Percentiles rank a stretch among this genome's conserved stretches.
These are phyloP conservation scores for Cladorhizidae sp. DNA, from an alignment of 37 sponge, comb jelly and placozoan genomes.

Conservation along the genomic window DNA sequence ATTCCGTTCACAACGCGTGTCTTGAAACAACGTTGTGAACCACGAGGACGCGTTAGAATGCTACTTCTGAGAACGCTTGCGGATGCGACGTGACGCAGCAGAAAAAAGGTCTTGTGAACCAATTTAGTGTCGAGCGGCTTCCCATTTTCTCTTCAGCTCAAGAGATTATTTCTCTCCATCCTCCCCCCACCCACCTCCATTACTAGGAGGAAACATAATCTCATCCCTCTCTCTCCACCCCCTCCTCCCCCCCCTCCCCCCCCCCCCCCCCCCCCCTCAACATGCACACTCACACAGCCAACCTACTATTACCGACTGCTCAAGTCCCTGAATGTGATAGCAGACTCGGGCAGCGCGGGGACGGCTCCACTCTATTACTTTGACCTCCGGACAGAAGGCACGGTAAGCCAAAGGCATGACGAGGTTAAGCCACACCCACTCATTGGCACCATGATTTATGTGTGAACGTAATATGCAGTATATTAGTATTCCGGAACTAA, in stretches of 20 bases:
- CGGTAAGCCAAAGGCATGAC: slow-evolving; percentile 22
- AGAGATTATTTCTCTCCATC: neutral
- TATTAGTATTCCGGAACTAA: slow-evolving; percentile 53
- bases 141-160: too few relatives aligned
- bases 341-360: slow-evolving; percentile 18
- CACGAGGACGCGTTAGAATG: too few relatives aligned
- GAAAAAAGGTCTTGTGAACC: too few relatives aligned
- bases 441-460: neutral
- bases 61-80: too few relatives aligned
- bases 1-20: too few relatives aligned
- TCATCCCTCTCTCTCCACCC: neutral
- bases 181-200: neutral
- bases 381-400: slow-evolving; percentile 39
- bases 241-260: too few relatives aligned
- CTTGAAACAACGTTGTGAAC: too few relatives aligned
- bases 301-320: slow-evolving; percentile 62
- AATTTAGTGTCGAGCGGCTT: too few relatives aligned
- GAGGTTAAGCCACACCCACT: neutral
- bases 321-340: slow-evolving; percentile 48
- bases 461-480: slow-evolving; percentile 11
- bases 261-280: neutral
- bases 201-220: too few relatives aligned
- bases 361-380: slow-evolving; percentile 64
- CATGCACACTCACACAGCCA: slow-evolving; percentile 36
- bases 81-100: too few relatives aligned